A percentile compares a stretch with the other conserved stretches of the same genome.
Conservation (phyloP, 2,797 vertebrate genomes). For the Danio albolineatus region DNA sequence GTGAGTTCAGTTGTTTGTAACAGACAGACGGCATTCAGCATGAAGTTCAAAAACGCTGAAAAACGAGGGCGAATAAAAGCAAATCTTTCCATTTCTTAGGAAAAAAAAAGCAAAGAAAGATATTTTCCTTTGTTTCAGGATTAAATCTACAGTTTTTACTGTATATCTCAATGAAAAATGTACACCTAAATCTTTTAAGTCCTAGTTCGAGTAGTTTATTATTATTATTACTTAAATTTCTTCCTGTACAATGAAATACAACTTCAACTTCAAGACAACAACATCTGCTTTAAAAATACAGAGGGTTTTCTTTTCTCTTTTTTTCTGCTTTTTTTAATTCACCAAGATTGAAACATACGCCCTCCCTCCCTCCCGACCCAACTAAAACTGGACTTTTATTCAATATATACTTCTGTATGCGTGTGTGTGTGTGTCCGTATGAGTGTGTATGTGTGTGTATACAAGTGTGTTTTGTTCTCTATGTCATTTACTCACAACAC, state of each 20-base stretch:
- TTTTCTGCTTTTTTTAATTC: constrained; percentile 66
- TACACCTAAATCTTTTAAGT: constrained; percentile 92
- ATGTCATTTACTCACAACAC: constrained; percentile 99
- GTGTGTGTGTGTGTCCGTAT: constrained; percentile 57
- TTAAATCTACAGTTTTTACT: constrained; percentile 76
- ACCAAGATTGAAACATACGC: constrained; percentile 62
- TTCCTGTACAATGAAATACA: constrained; percentile 87
- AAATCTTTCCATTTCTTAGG: constrained; percentile 61
- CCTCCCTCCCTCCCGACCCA: constrained; percentile 71
- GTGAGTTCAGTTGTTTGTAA: constrained; percentile 1
- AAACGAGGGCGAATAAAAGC: constrained; percentile 56
- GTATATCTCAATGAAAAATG: constrained; percentile 87
- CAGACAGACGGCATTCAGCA: constrained; percentile 24
- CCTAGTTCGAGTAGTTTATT: constrained; percentile 83
- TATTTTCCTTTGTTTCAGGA: constrained; percentile 60
- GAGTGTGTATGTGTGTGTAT: constrained; percentile 64
- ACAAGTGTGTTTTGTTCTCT: constrained; percentile 81
- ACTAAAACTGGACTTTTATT: constrained; percentile 77
- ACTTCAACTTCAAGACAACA: constrained; percentile 77
- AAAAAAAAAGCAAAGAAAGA: constrained; percentile 62
- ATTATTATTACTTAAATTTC: constrained; percentile 77
- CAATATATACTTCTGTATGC: constrained; percentile 77
- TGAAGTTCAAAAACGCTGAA: constrained; percentile 29
- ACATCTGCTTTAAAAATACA: constrained; percentile 87
- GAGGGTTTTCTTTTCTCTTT: constrained; percentile 82